These are phyloP conservation scores for Pristionchus arcanus DNA, from an alignment of 2,888 invertebrate genomes.

Conservation along the genomic window DNA sequence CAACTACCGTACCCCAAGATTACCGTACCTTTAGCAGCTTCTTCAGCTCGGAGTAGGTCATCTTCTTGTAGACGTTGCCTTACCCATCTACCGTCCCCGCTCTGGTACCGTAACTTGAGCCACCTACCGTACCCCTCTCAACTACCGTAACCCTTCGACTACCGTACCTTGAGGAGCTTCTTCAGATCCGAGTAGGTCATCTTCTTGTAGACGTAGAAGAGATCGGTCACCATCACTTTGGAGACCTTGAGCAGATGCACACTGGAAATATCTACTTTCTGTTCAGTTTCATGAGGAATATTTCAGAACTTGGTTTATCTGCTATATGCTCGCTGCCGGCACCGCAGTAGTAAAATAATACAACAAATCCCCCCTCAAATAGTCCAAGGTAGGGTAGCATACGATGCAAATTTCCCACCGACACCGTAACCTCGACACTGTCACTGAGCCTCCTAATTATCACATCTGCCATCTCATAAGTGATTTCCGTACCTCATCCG, in stretches of 20 bases:
- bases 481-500: constrained; percentile 58
- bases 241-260: constrained; percentile 85
- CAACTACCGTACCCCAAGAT: background rate
- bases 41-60: constrained; percentile 92
- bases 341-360: too few species aligned
- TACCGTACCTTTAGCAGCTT: constrained; percentile 5
- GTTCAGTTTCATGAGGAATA: background rate
- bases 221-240: constrained; percentile 91
- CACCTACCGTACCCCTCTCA: too few species aligned
- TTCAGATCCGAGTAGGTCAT: constrained; percentile 94
- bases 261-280: constrained; percentile 51
- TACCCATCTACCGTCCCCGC: too few species aligned
- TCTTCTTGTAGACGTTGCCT: constrained; percentile 83
- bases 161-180: constrained; percentile 24
- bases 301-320: background rate
- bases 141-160: too few species aligned
- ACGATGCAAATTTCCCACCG: too few species aligned
- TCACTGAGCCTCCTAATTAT: too few species aligned
- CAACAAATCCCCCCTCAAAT: too few species aligned
- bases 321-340: too few species aligned
- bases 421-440: too few species aligned
- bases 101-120: background rate
- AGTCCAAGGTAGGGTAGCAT: too few species aligned
- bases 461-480: too few species aligned
- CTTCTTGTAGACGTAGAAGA: constrained; percentile 83